These are phyloP conservation scores for Digitonthophagus gazella DNA, from an alignment of 2,888 invertebrate species.

Conservation along the genomic window DNA sequence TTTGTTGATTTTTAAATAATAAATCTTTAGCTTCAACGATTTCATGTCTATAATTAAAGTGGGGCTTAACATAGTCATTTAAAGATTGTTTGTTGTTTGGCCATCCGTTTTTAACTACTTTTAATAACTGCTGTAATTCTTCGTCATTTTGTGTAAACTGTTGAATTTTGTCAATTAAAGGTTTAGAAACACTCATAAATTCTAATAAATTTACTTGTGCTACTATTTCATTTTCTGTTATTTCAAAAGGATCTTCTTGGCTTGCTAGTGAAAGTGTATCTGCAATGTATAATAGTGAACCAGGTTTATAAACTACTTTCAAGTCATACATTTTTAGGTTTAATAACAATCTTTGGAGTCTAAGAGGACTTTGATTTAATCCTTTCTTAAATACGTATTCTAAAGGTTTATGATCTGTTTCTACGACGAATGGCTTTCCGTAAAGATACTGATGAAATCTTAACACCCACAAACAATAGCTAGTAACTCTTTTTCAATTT, in stretches of 20 bases:
- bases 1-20: conserved; percentile 30
- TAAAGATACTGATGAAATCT: conserved; percentile 43
- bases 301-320: conserved; percentile 7
- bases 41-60: conserved; percentile 7
- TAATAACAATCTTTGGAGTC: conserved; percentile 21
- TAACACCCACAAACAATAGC: no score
- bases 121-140: conserved; percentile 4
- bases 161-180: not conserved
- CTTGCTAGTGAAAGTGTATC: conserved; percentile 7
- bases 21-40: conserved; percentile 24
- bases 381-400: not conserved
- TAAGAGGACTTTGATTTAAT: conserved; percentile 16
- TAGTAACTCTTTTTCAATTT: no score
- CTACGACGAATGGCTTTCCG: conserved; percentile 30
- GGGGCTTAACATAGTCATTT: not conserved
- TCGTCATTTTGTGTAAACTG: not conserved
- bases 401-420: conserved; percentile 32
- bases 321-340: conserved; percentile 13
- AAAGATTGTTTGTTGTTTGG: not conserved
- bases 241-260: not conserved
- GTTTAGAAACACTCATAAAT: not conserved
- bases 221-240: not conserved
- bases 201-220: conserved; percentile 11
- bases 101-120: conserved; percentile 8
- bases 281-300: conserved; percentile 9